Conservation (phyloP, 2,888 invertebrate genomes). For the Bugula neritina region DNA sequence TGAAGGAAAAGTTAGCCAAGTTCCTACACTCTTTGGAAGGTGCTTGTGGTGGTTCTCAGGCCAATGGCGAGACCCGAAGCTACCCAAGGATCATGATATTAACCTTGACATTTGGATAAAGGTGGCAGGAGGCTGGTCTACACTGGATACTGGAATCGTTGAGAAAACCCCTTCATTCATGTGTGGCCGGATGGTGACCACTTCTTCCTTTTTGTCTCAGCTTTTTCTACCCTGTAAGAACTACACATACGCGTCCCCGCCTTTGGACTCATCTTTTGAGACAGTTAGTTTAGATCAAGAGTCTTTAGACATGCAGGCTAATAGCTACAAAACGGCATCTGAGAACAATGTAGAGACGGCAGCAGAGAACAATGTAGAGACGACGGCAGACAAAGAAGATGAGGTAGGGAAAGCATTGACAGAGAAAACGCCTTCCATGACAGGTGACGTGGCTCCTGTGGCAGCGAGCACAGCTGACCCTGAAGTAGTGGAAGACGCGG, state of each 20-base stretch:
- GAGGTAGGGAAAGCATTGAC: no score
- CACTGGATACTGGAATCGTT: neutral
- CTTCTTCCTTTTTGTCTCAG: neutral
- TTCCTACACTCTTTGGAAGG: neutral
- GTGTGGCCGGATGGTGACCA: neutral
- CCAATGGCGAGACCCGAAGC: neutral
- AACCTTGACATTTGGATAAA: neutral
- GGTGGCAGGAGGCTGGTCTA: neutral
- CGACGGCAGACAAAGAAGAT: no score
- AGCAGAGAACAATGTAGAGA: no score
- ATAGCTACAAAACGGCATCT: no score
- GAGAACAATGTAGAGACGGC: no score
- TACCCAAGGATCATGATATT: neutral
- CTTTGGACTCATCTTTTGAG: no score
- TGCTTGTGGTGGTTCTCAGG: neutral
- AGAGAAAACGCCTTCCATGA: no score
- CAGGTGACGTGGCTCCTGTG: no score
- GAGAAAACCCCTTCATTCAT: neutral
- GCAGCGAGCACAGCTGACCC: no score
- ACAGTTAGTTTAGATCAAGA: no score
- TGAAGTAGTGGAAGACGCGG: no score
- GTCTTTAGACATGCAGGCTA: no score
- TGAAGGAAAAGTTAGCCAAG: neutral
- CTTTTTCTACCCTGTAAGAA: neutral
- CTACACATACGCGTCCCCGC: neutral